A percentile compares a stretch with the other conserved stretches of the same genome.
Evolutionary conservation across 2,113 vertebrate species (phyloP).

Genomic region (Fregetta grallaria): DNA sequence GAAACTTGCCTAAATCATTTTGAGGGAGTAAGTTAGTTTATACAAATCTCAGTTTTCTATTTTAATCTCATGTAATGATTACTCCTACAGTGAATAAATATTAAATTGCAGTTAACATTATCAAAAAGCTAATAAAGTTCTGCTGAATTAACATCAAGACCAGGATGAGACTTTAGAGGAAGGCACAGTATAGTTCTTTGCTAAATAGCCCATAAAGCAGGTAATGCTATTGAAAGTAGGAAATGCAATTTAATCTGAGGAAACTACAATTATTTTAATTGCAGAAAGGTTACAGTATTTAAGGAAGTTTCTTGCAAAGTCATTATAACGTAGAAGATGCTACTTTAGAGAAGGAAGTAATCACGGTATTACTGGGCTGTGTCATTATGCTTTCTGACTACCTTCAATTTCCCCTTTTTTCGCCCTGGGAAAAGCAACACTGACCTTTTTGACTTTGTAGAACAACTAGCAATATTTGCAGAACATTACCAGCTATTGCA

Average conservation of each 20-base stretch:
- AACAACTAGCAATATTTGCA: neutral
- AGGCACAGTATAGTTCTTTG: neutral
- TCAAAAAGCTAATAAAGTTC: neutral
- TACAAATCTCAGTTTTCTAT: neutral
- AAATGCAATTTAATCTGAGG: neutral
- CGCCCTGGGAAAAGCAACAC: neutral
- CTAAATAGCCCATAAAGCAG: neutral
- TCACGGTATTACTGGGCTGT: neutral
- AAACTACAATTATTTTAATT: neutral
- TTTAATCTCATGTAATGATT: neutral
- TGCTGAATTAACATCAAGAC: neutral
- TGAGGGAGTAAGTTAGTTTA: neutral
- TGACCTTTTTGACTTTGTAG: neutral
- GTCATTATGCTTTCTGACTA: neutral
- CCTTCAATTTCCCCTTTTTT: neutral
- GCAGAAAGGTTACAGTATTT: neutral
- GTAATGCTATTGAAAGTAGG: neutral
- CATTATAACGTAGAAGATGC: neutral
- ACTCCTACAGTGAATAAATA: neutral
- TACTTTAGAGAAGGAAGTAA: neutral
- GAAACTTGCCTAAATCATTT: neutral
- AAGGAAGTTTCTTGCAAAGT: neutral
- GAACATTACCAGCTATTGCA: neutral
- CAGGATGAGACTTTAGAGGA: neutral
- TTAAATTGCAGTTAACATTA: neutral